These are phyloP conservation scores for Trematomus bernacchii DNA, from an alignment of 2,797 vertebrate species.

Conservation along the genomic window DNA sequence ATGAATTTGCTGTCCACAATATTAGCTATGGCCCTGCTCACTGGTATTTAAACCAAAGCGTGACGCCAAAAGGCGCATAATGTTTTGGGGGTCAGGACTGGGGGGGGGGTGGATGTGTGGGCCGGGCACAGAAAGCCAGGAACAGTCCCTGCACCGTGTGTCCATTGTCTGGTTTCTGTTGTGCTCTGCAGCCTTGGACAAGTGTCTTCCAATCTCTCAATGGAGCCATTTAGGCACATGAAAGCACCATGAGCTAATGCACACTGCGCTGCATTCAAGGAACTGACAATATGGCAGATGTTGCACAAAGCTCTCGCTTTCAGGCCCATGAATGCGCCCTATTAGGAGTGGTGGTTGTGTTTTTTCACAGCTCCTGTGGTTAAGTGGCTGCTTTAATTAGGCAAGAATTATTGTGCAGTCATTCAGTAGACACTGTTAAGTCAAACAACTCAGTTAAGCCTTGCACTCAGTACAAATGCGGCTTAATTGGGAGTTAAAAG, in stretches of 20 bases:
- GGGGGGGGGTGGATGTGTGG: constrained; percentile 16
- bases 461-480: constrained; percentile 51
- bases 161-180: constrained; percentile 20
- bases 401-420: constrained; percentile 67
- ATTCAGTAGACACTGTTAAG: constrained; percentile 61
- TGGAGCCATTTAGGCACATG: constrained; percentile 24
- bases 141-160: constrained; percentile 7
- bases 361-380: constrained; percentile 52
- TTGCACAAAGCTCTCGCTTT: constrained; percentile 30
- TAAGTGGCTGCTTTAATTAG: constrained; percentile 68
- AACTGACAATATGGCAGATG: constrained; percentile 44
- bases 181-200: constrained; percentile 25
- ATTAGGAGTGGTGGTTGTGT: constrained; percentile 36
- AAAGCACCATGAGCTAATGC: constrained; percentile 33
- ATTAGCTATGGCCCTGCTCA: constrained; percentile 17
- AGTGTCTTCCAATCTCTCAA: constrained; percentile 31
- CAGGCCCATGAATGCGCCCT: constrained; percentile 32
- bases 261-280: constrained; percentile 32
- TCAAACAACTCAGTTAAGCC: constrained; percentile 62
- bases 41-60: constrained; percentile 48
- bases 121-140: neutral
- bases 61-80: constrained; percentile 47
- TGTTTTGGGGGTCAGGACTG: constrained; percentile 19
- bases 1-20: constrained; percentile 35
- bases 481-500: constrained; percentile 63